A percentile compares a stretch with the other conserved stretches of the same genome.
Evolutionary conservation across 2,113 vertebrate species (phyloP).

Genomic region (Leiothrix lutea): DNA sequence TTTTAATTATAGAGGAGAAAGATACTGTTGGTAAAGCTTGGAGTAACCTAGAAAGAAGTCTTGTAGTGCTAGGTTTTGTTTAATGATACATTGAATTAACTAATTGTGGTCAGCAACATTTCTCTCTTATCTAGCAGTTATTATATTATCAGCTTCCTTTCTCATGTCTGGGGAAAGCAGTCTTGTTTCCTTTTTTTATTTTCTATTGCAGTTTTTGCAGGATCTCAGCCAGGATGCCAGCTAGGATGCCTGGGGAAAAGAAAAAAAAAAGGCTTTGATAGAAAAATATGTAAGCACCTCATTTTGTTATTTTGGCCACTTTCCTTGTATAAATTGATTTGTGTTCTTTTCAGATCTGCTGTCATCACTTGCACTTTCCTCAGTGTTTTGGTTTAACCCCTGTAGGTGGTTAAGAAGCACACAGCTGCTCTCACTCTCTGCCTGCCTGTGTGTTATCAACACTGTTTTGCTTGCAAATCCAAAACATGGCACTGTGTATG

Average conservation of each 20-base stretch:
- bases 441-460: neutral
- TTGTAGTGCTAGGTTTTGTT: neutral
- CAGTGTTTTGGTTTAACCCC: neutral
- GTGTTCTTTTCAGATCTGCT: slow-evolving; percentile 1
- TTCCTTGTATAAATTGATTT: neutral
- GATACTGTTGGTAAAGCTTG: neutral
- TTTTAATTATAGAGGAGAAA: neutral
- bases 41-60: neutral
- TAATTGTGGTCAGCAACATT: neutral
- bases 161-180: neutral
- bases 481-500: neutral
- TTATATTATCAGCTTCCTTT: neutral
- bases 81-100: neutral
- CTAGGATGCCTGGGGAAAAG: neutral
- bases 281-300: neutral
- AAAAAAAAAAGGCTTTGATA: neutral
- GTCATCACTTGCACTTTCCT: neutral
- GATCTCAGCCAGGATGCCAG: neutral
- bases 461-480: neutral
- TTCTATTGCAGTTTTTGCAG: neutral
- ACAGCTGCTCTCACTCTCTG: neutral
- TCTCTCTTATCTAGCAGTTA: neutral
- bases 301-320: neutral
- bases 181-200: neutral
- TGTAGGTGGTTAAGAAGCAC: neutral